Evolutionary conservation across 1,140 invertebrate species (phyloP).

Genomic region (Hylaeus volcanicus): DNA sequence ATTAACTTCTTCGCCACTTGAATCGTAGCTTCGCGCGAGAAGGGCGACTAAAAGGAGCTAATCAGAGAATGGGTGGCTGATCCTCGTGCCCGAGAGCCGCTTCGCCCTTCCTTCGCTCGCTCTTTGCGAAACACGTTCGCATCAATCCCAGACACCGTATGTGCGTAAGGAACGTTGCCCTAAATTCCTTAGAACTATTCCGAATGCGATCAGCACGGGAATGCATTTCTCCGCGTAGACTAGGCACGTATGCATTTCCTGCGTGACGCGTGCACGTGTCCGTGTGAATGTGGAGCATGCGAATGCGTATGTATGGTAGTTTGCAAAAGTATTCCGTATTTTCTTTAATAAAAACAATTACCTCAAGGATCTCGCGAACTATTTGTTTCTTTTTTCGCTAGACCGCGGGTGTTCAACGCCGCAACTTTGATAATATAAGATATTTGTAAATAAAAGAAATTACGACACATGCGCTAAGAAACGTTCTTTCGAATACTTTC

Average conservation of each 20-base stretch:
- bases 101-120: constrained; percentile 48
- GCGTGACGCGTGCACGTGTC: not conserved
- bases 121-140: constrained; percentile 59
- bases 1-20: constrained; percentile 12
- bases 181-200: constrained; percentile 50
- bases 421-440: too few species aligned
- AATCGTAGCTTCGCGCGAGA: not conserved
- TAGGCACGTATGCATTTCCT: constrained; percentile 21
- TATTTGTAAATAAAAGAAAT: too few species aligned
- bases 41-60: constrained; percentile 5
- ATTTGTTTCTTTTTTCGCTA: too few species aligned
- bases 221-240: constrained; percentile 29
- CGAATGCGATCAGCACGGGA: constrained; percentile 24
- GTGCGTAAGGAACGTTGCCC: constrained; percentile 45
- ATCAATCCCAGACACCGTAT: constrained; percentile 55
- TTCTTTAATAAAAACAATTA: too few species aligned
- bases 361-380: too few species aligned
- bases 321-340: too few species aligned
- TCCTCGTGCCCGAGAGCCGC: constrained; percentile 25
- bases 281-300: not conserved
- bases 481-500: too few species aligned
- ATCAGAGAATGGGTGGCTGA: constrained; percentile 33
- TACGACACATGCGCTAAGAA: too few species aligned
- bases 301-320: not conserved
- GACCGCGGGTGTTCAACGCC: too few species aligned